Evolutionary conservation across 2,888 invertebrate species (phyloP).

Genomic region (Nomada goodeniana): DNA sequence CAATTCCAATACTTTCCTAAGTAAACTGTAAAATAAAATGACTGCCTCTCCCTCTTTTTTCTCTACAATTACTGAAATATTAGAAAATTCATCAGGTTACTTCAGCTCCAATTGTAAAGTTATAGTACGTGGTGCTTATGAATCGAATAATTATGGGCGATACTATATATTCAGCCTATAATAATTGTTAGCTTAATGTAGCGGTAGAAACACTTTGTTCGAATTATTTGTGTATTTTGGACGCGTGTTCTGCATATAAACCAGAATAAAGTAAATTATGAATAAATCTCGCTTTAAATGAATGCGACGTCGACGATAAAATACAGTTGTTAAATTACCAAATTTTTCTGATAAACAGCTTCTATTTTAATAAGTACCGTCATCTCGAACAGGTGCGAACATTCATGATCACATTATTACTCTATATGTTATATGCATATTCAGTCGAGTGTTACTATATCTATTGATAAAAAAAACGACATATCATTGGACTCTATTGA

Average conservation of each 20-base stretch:
- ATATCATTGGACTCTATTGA: constrained; percentile 5
- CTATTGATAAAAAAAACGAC: constrained; percentile 27
- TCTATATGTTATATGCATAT: constrained; percentile 3
- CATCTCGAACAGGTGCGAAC: constrained; percentile 24
- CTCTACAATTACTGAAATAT: too few species aligned
- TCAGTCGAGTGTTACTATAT: constrained; percentile 31
- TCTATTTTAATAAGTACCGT: constrained; percentile 21
- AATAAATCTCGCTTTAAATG: constrained; percentile 13
- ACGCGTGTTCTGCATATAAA: constrained; percentile 51
- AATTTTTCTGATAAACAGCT: constrained; percentile 13
- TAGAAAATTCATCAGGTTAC: background rate
- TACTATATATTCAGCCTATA: constrained; percentile 24
- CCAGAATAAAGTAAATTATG: constrained; percentile 49
- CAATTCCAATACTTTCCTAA: background rate
- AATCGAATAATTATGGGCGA: constrained; percentile 5
- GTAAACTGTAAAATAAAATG: background rate
- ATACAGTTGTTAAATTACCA: constrained; percentile 13
- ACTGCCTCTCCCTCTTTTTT: too few species aligned
- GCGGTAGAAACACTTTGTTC: constrained; percentile 11
- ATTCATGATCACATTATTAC: constrained; percentile 9
- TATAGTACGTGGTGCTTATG: background rate
- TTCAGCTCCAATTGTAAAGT: background rate
- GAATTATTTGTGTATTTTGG: constrained; percentile 53
- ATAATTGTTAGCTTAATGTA: constrained; percentile 23
- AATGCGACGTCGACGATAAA: constrained; percentile 8